phyloP scores from a whole-genome alignment of 2,797 vertebrate genomes.

The Cyclura pinguis region DNA sequence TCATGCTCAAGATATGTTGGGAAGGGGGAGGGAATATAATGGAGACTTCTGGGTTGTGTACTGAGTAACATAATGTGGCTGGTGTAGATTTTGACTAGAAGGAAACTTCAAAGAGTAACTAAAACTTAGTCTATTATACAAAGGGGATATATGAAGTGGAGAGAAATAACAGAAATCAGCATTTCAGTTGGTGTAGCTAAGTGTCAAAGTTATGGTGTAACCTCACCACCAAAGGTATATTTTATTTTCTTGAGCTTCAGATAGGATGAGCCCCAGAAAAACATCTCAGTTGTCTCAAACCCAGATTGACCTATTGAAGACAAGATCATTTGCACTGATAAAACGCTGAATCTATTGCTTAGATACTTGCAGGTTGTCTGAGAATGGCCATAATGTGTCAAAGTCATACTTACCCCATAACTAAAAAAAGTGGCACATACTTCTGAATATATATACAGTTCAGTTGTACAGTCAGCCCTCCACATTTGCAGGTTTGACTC shows the following conservation, averaged over 20 bases:
- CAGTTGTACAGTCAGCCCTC: not conserved
- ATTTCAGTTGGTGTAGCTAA: not conserved
- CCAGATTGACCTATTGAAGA: not conserved
- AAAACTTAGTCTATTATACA: not conserved
- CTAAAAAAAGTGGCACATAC: not conserved
- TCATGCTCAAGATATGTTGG: not conserved
- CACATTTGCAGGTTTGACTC: too few relatives aligned
- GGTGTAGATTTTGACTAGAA: not conserved
- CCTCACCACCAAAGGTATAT: not conserved
- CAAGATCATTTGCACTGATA: not conserved
- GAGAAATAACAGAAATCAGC: not conserved
- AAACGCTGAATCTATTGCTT: not conserved
- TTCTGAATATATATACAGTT: not conserved
- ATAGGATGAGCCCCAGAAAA: not conserved
- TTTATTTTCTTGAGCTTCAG: not conserved
- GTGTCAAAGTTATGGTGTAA: not conserved
- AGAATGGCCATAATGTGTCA: not conserved
- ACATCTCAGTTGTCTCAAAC: not conserved
- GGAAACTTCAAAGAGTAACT: not conserved
- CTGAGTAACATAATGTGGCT: not conserved
- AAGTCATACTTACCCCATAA: not conserved
- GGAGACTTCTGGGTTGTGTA: not conserved
- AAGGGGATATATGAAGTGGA: too few relatives aligned
- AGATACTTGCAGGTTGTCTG: not conserved
- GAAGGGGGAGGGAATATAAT: not conserved